Evolutionary conservation across 2,888 invertebrate species (phyloP).

Genomic region (Heterodera filipjevi): DNA sequence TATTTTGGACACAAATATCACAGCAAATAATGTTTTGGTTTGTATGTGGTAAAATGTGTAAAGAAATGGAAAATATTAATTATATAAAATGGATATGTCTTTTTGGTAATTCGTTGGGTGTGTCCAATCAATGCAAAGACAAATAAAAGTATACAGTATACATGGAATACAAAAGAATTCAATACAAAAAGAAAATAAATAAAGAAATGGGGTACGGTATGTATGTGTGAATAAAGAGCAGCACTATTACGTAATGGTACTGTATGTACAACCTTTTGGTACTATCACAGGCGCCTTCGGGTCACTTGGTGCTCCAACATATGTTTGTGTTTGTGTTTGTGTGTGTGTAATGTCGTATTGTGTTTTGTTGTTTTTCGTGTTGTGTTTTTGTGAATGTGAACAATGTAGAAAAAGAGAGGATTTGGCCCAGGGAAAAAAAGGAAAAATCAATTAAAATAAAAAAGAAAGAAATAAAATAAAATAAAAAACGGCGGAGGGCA

Average conservation of each 20-base stretch:
- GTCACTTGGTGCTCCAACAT: background rate
- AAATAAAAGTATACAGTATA: background rate
- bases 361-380: background rate
- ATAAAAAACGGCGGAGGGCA: background rate
- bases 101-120: background rate
- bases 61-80: background rate
- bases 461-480: background rate
- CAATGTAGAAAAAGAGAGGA: conserved; percentile 14
- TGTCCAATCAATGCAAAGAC: background rate
- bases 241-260: background rate
- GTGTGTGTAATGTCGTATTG: background rate
- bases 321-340: too few species aligned
- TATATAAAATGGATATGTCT: background rate
- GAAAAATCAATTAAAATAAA: background rate
- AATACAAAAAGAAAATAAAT: background rate
- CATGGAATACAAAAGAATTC: background rate
- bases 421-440: conserved; percentile 7
- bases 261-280: background rate
- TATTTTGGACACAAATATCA: conserved; percentile 4
- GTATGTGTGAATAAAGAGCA: background rate
- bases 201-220: background rate
- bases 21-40: background rate
- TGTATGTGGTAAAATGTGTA: background rate
- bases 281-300: conserved; percentile 10
- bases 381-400: too few species aligned